Evolutionary conservation across 1,140 invertebrate species (phyloP).

Genomic region (Chlorops oryzae): DNA sequence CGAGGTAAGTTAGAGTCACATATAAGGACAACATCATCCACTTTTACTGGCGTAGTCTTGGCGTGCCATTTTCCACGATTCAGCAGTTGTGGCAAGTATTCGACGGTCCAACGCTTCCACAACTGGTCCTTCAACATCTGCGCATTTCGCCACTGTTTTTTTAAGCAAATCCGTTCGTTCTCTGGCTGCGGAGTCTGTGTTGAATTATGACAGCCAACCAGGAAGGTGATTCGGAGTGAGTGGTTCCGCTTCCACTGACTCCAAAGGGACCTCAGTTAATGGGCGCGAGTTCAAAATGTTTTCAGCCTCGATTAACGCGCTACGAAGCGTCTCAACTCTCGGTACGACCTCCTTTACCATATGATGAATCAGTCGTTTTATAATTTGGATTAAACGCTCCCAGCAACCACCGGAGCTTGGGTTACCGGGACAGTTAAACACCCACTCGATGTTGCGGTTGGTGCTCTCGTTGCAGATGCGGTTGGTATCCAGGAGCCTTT

Average conservation of each 20-base stretch:
- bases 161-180: conserved; percentile 10
- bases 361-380: not conserved
- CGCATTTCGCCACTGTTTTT: conserved; percentile 19
- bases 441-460: conserved; percentile 18
- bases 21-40: conserved; percentile 29
- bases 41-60: conserved; percentile 14
- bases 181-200: conserved; percentile 7
- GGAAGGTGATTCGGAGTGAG: conserved; percentile 38
- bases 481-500: not conserved
- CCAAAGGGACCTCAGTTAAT: conserved; percentile 30
- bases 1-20: conserved; percentile 19
- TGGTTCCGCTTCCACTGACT: conserved; percentile 20
- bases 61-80: conserved; percentile 26
- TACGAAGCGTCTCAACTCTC: conserved; percentile 5
- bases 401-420: conserved; percentile 27
- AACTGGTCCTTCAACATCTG: conserved; percentile 26
- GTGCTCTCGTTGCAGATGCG: not conserved
- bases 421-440: conserved; percentile 28
- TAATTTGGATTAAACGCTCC: conserved; percentile 22
- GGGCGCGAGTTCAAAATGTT: conserved; percentile 31
- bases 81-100: conserved; percentile 21
- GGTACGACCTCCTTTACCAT: not conserved
- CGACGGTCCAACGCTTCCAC: conserved; percentile 28
- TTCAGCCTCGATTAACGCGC: conserved; percentile 29
- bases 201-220: conserved; percentile 13